These are phyloP conservation scores for Phaedon cochleariae DNA, from an alignment of 2,888 invertebrate genomes.

Conservation along the genomic window DNA sequence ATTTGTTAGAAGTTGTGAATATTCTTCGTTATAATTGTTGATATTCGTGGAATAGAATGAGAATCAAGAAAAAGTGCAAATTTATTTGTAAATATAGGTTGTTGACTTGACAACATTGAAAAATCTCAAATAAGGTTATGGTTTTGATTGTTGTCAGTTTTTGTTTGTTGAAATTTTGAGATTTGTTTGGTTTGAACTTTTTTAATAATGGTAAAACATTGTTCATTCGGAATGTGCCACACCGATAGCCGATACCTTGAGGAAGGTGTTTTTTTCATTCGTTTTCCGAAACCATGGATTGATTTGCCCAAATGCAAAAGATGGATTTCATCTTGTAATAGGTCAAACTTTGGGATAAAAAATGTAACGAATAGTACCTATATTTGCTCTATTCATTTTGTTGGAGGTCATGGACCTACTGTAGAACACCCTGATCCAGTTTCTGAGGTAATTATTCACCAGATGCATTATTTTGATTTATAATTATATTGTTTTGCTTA, in stretches of 20 bases:
- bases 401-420: background rate
- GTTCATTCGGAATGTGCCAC: background rate
- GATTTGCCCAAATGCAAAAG: background rate
- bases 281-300: background rate
- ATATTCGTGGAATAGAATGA: too few relatives aligned
- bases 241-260: background rate
- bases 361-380: background rate
- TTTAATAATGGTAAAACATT: too few relatives aligned
- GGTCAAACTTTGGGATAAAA: background rate
- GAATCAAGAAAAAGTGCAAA: too few relatives aligned
- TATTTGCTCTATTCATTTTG: background rate
- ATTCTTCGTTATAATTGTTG: too few relatives aligned
- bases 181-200: too few relatives aligned
- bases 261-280: background rate
- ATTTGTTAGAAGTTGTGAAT: too few relatives aligned
- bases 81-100: too few relatives aligned
- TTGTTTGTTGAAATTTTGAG: too few relatives aligned
- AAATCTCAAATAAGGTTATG: too few relatives aligned
- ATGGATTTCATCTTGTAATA: background rate
- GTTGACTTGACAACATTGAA: too few relatives aligned
- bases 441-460: background rate
- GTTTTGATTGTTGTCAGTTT: too few relatives aligned
- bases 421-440: slow-evolving; percentile 3
- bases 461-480: background rate
- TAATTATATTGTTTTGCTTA: background rate